phyloP scores from a whole-genome alignment of 2,797 vertebrate genomes.

The Mus caroli region DNA sequence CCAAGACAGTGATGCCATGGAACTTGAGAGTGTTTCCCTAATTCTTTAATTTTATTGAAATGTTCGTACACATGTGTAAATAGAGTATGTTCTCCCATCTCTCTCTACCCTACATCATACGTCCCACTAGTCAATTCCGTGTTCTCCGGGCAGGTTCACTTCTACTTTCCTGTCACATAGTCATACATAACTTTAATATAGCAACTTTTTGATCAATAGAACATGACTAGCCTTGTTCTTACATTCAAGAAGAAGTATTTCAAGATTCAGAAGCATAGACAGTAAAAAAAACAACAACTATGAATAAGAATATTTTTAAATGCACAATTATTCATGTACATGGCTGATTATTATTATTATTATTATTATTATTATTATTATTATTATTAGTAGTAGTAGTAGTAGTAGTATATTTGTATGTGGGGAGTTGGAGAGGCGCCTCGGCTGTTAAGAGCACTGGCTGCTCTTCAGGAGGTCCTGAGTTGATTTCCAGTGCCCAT shows the following conservation, averaged over 20 bases:
- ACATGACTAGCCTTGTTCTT: background rate
- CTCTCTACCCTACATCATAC: background rate
- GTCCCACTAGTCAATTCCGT: background rate
- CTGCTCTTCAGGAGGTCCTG: background rate
- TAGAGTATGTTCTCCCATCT: background rate
- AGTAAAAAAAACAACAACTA: background rate
- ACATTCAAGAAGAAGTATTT: background rate
- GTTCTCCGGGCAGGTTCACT: background rate
- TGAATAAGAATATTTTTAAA: background rate
- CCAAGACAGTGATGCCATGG: background rate
- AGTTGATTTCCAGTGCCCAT: background rate
- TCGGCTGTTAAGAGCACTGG: background rate
- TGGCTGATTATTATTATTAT: background rate
- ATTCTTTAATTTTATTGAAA: background rate
- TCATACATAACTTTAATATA: background rate
- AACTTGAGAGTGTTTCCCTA: background rate
- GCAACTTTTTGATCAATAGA: background rate
- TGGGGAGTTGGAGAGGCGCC: background rate
- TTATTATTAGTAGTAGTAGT: background rate
- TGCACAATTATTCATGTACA: constrained; percentile 19
- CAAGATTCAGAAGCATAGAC: constrained; percentile 19
- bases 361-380: background rate
- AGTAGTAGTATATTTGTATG: background rate
- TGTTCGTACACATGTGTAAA: background rate
- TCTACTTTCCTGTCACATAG: background rate